Evolutionary conservation across 2,888 invertebrate genomes (phyloP).

Genomic region (Drosophila kuntzei): DNA sequence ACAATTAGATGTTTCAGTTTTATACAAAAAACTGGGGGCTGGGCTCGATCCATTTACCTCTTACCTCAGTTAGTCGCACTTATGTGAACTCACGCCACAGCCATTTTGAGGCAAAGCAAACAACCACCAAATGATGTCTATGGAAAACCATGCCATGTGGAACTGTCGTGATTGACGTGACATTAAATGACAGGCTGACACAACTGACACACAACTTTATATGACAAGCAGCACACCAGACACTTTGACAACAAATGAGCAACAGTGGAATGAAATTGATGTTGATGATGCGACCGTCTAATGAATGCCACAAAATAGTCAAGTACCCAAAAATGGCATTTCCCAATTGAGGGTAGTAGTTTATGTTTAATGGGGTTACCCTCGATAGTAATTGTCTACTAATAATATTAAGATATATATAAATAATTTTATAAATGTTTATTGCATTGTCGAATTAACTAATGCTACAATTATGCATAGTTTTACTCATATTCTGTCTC

Average conservation of each 20-base stretch:
- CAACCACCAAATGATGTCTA: conserved; percentile 50
- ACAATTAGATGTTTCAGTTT: conserved; percentile 19
- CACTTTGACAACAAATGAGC: conserved; percentile 44
- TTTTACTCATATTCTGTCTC: too few relatives aligned
- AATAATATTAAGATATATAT: neutral
- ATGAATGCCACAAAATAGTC: conserved; percentile 55
- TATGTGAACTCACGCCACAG: conserved; percentile 10
- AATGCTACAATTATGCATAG: too few relatives aligned
- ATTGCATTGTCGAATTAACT: too few relatives aligned
- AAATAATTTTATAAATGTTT: too few relatives aligned
- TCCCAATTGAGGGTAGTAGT: neutral
- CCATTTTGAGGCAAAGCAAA: conserved; percentile 46
- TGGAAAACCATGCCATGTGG: conserved; percentile 55
- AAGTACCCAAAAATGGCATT: conserved; percentile 33
- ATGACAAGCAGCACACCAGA: conserved; percentile 50
- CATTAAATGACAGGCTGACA: conserved; percentile 74
- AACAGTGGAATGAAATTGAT: conserved; percentile 20
- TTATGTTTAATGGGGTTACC: conserved; percentile 3
- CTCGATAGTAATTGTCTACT: neutral
- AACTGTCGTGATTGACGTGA: conserved; percentile 72
- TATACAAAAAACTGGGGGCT: conserved; percentile 2
- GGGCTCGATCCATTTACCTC: conserved; percentile 16
- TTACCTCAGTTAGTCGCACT: neutral
- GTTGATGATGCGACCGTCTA: conserved; percentile 45
- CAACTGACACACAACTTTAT: conserved; percentile 59